These are phyloP conservation scores for Trichonephila clavata DNA, from an alignment of 1,140 invertebrate genomes.

Conservation along the genomic window DNA sequence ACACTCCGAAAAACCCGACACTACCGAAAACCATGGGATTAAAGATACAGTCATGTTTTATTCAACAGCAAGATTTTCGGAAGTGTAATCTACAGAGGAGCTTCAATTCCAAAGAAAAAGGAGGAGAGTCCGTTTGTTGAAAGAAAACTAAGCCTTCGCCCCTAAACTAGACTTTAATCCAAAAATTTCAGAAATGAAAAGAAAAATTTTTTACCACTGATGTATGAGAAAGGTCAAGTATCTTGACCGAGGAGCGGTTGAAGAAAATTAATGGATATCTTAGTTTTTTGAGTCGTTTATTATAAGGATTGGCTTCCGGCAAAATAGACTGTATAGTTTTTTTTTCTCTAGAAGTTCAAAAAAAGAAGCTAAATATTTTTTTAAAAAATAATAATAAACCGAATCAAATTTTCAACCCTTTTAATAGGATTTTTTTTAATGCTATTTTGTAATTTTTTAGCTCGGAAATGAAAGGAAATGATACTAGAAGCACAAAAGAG, in stretches of 20 bases:
- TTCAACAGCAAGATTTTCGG: constrained; percentile 27
- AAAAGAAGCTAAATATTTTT: too few species aligned
- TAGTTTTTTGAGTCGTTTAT: too few species aligned
- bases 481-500: too few species aligned
- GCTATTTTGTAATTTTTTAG: too few species aligned
- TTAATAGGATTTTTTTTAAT: too few species aligned
- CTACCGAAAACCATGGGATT: constrained; percentile 18
- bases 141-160: background rate
- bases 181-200: background rate
- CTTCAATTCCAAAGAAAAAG: constrained; percentile 6
- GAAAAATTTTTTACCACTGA: background rate
- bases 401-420: too few species aligned
- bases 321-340: too few species aligned
- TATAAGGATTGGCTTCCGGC: too few species aligned
- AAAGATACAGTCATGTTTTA: constrained; percentile 32
- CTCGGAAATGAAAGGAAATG: too few species aligned
- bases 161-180: background rate
- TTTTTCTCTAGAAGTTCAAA: too few species aligned
- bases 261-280: too few species aligned
- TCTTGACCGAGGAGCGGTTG: background rate
- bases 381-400: too few species aligned
- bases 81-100: constrained; percentile 27
- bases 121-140: background rate
- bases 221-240: constrained; percentile 1
- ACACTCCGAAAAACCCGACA: background rate